phyloP scores from a whole-genome alignment of 2,113 vertebrate species.

The Lucifuga dentata region DNA sequence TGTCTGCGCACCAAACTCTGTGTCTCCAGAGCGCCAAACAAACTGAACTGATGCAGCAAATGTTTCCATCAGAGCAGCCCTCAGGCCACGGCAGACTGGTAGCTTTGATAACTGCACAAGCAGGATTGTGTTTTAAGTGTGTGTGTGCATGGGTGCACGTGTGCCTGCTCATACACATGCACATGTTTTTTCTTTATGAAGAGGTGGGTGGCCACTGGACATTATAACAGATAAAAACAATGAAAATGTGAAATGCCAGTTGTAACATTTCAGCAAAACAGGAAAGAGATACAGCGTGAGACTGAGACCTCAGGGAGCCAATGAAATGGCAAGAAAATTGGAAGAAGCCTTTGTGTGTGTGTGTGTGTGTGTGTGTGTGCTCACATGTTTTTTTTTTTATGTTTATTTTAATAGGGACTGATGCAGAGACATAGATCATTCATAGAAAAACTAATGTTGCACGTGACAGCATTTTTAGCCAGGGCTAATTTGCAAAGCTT shows the following conservation, averaged over 20 bases:
- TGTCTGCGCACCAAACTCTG: slow-evolving; percentile 52
- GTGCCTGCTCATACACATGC: too few relatives aligned
- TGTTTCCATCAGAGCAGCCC: slow-evolving; percentile 71
- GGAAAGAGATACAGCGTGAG: slow-evolving; percentile 54
- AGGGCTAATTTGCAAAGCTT: too few relatives aligned
- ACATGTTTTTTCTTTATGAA: neutral
- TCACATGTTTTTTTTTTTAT: too few relatives aligned
- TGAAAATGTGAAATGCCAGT: slow-evolving; percentile 58
- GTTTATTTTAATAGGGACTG: too few relatives aligned
- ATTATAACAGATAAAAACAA: slow-evolving; percentile 22
- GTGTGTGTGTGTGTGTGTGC: slow-evolving; percentile 12
- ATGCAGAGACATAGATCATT: too few relatives aligned
- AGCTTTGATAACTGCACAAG: slow-evolving; percentile 58
- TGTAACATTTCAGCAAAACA: slow-evolving; percentile 45
- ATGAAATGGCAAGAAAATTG: slow-evolving; percentile 65
- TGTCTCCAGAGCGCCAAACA: slow-evolving; percentile 67
- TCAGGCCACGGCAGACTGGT: slow-evolving; percentile 70
- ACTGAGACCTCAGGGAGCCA: slow-evolving; percentile 64
- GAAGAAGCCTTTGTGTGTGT: slow-evolving; percentile 35
- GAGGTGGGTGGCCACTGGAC: slow-evolving; percentile 17
- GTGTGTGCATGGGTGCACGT: neutral
- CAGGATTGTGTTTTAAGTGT: slow-evolving; percentile 10
- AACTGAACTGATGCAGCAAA: slow-evolving; percentile 70
- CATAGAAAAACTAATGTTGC: too few relatives aligned
- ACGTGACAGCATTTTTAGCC: too few relatives aligned